Conservation (phyloP, 2,888 invertebrate genomes). For the Xanthorhoe designata region DNA sequence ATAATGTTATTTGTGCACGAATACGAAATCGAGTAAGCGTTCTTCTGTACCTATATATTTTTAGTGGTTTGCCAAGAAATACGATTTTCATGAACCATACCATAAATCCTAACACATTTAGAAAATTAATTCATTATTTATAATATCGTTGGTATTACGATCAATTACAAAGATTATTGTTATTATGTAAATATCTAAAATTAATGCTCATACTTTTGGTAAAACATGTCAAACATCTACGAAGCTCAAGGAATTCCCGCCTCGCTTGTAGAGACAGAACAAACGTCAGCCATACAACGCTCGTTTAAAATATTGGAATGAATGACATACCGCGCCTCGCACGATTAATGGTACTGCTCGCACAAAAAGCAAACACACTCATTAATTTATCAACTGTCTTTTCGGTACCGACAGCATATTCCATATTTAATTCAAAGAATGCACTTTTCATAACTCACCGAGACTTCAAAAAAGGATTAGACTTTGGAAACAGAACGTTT, state of each 20-base stretch:
- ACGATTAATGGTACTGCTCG: constrained; percentile 80
- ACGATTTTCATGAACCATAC: background rate
- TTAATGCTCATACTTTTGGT: constrained; percentile 46
- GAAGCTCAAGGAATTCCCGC: constrained; percentile 70
- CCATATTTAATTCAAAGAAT: constrained; percentile 46
- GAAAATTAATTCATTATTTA: background rate
- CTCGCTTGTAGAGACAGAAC: constrained; percentile 78
- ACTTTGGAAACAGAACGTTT: constrained; percentile 3
- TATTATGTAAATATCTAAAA: constrained; percentile 34
- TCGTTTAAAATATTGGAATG: constrained; percentile 85
- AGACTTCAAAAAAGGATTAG: constrained; percentile 40
- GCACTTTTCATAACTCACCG: constrained; percentile 62
- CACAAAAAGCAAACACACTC: constrained; percentile 83
- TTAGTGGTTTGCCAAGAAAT: background rate
- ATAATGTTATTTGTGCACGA: background rate
- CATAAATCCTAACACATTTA: background rate
- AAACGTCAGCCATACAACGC: constrained; percentile 74
- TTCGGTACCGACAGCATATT: constrained; percentile 73
- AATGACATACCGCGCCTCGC: constrained; percentile 84
- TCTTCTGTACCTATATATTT: background rate
- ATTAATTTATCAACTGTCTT: constrained; percentile 86
- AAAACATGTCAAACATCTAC: constrained; percentile 57
- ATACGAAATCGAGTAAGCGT: background rate
- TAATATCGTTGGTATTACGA: background rate
- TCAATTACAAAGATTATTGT: constrained; percentile 15